Percentiles rank a stretch among this genome's conserved stretches.
Conservation (phyloP, 2,113 vertebrate species). For the Paradoxurus hermaphroditus region DNA sequence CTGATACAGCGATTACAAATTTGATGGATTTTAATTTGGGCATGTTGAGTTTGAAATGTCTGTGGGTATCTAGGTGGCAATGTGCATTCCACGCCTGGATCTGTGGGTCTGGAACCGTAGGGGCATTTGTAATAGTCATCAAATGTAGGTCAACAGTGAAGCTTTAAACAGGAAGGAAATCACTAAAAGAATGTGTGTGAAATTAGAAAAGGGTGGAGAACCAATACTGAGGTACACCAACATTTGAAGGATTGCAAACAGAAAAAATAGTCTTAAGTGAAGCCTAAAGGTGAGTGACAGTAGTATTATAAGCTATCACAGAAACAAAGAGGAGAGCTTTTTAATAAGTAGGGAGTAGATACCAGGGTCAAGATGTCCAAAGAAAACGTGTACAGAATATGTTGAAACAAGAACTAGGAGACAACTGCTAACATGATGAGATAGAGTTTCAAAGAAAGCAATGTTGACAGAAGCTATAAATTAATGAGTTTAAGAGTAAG, state of each 20-base stretch:
- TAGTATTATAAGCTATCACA: neutral
- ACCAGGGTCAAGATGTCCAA: neutral
- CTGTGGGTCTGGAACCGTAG: neutral
- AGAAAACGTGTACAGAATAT: neutral
- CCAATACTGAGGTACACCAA: neutral
- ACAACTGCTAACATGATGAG: neutral
- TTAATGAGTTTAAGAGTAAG: neutral
- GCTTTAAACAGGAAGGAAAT: neutral
- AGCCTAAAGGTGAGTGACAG: neutral
- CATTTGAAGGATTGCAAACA: neutral
- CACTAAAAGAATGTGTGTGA: neutral
- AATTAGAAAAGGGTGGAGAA: neutral
- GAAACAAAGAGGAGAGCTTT: neutral
- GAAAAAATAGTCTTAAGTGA: neutral
- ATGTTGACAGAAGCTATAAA: neutral
- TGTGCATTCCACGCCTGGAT: neutral
- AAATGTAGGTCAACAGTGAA: neutral
- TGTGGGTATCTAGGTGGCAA: neutral
- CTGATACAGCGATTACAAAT: neutral
- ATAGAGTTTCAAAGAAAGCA: neutral
- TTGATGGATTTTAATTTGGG: neutral
- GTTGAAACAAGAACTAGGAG: neutral
- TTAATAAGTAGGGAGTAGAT: neutral
- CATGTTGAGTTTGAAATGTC: neutral
- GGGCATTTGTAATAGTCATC: neutral